Evolutionary conservation across 2,888 invertebrate genomes (phyloP).

Genomic region (Deilephila porcellus): DNA sequence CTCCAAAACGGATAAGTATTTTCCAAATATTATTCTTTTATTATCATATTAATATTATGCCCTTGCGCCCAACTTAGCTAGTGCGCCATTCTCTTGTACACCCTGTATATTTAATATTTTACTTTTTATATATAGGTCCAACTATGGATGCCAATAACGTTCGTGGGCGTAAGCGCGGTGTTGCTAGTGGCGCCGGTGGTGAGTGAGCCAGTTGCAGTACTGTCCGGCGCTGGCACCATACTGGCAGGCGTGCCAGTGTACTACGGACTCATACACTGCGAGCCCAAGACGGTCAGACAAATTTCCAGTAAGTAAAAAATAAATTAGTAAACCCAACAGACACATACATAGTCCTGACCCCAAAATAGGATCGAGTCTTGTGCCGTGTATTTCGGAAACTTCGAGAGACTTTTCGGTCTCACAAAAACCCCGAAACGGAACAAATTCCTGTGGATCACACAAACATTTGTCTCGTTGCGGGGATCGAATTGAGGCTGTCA

Average conservation of each 20-base stretch:
- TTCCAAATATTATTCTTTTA: too few species aligned
- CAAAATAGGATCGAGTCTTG: background rate
- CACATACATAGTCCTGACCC: background rate
- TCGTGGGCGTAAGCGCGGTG: slow-evolving; percentile 90
- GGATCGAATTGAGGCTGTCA: background rate
- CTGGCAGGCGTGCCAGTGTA: slow-evolving; percentile 93
- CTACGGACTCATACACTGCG: slow-evolving; percentile 88
- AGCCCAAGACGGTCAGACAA: slow-evolving; percentile 85
- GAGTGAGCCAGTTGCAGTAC: slow-evolving; percentile 91
- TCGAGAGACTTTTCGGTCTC: background rate
- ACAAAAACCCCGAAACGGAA: too few species aligned
- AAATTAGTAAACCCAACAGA: too few species aligned
- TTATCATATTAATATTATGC: too few species aligned
- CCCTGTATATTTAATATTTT: too few species aligned
- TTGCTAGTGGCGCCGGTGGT: slow-evolving; percentile 91
- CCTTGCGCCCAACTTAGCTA: too few species aligned
- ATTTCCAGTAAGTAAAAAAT: slow-evolving; percentile 84
- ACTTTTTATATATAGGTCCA: slow-evolving; percentile 83
- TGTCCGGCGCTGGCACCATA: slow-evolving; percentile 91
- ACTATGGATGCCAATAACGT: slow-evolving; percentile 89
- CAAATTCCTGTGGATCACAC: background rate
- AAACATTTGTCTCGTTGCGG: background rate
- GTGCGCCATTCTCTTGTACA: too few species aligned
- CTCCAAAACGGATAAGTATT: too few species aligned
- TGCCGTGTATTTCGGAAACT: background rate